Conservation (phyloP, 2,888 invertebrate genomes). For the Caradrina kadenii region DNA sequence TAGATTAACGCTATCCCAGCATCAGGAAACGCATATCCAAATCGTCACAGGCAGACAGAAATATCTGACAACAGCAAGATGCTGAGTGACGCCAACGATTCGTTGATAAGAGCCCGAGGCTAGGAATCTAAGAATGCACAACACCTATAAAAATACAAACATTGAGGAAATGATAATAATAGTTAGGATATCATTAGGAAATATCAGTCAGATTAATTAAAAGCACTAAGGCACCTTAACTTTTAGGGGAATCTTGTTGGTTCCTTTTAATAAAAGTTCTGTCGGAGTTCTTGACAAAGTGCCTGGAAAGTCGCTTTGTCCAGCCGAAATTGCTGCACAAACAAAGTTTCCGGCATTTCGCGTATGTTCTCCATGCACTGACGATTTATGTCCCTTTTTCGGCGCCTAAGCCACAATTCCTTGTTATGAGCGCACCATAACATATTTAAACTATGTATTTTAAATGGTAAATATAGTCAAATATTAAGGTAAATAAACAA, state of each 20-base stretch:
- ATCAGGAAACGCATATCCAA: background rate
- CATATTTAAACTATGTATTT: too few relatives aligned
- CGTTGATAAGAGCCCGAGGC: too few relatives aligned
- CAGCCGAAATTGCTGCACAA: constrained; percentile 1
- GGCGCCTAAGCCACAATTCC: background rate
- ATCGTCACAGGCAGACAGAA: background rate
- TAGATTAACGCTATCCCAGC: background rate
- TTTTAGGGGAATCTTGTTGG: too few relatives aligned
- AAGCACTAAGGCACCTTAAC: too few relatives aligned
- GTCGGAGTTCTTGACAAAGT: background rate
- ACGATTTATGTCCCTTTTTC: background rate
- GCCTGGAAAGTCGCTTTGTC: background rate
- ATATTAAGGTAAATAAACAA: too few relatives aligned
- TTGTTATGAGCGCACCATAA: constrained; percentile 1
- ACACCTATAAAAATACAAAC: too few relatives aligned
- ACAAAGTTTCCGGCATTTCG: constrained; percentile 5
- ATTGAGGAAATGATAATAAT: too few relatives aligned
- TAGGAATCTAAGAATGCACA: too few relatives aligned
- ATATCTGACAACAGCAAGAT: constrained; percentile 3
- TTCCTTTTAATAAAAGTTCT: background rate
- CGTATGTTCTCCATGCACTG: background rate
- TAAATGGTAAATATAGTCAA: too few relatives aligned
- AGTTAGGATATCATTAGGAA: too few relatives aligned
- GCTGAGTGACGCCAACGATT: too few relatives aligned
- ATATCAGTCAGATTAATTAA: too few relatives aligned